Evolutionary conservation across 1,140 invertebrate species (phyloP), one percentile per base, ranked within the genome.

Genomic region (Heliconius hermathena): DNA sequence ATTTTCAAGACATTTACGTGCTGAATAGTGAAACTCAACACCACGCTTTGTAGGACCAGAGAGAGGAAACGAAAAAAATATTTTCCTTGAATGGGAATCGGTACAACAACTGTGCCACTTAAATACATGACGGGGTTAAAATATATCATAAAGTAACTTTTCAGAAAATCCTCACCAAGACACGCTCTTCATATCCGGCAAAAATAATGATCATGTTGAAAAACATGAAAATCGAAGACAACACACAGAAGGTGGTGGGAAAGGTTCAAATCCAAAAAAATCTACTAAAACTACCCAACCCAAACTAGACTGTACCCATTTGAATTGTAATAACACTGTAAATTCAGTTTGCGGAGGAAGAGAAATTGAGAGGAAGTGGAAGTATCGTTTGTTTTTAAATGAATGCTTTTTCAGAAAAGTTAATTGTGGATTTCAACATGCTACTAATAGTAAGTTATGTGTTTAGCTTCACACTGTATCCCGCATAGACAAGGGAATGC

Each of bases 321-420:
- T 93, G 29, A 81, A 90, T 8, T 93, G 92, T 71, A 87, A 88
- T 71, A 91, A 87, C n/a, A 88, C 81, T 0, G 33, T 90, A 0
- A 52, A 82, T 0, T 84, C 88, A 0, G 38, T 91, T 1, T 94
- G 92, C 72, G 92, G 91, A 0, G 85, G 79, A 0, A 90, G 87
- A 82, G 71, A 85, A 8, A 87, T 91, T 1, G 74, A 88, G 20
- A 83, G 81, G 1, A 78, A 83, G 8, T 83, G 78, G 76, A 90
- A 82, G 77, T 89, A 89, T 46, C 84, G 92, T 73, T 20, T 92
- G 9, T 94, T 94, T 76, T 57, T 88, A 22, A 94, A 92, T 22
- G 88, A 93, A 13, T 94, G 92, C 70, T 93, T 82, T 26, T 92
- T 90, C 18, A 85, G 88, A 22, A 93, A 92, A 83, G 91, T 93